A percentile compares a stretch with the other conserved stretches of the same genome.
phyloP scores from a whole-genome alignment of 2,888 invertebrate species.

The Anticlea derivata region DNA sequence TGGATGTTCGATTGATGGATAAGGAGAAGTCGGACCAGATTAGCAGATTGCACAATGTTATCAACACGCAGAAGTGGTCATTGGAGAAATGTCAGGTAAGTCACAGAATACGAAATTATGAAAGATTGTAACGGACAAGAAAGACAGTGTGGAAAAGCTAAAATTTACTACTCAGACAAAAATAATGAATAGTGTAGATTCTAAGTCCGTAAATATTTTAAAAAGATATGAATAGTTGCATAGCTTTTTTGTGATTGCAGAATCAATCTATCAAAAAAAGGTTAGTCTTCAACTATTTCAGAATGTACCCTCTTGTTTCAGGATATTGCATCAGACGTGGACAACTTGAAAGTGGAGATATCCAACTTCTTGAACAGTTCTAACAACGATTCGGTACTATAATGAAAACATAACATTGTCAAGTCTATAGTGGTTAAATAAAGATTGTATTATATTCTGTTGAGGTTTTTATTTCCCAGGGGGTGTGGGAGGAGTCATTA shows the following conservation, averaged over 20 bases:
- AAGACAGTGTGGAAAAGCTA: no score
- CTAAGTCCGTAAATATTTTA: no score
- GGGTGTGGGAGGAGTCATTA: conserved; percentile 64
- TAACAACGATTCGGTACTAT: conserved; percentile 75
- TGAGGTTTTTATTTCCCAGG: conserved; percentile 45
- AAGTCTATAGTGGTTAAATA: conserved; percentile 6
- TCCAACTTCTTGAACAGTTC: conserved; percentile 67
- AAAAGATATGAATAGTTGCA: no score
- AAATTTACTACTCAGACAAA: no score
- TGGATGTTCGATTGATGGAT: conserved; percentile 62
- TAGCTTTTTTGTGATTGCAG: no score
- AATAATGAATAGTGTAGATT: no score
- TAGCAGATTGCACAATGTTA: conserved; percentile 49
- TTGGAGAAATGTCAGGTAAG: conserved; percentile 60
- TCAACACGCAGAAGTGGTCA: conserved; percentile 58
- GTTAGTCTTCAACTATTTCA: no score
- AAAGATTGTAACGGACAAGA: no score
- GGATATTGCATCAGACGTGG: conserved; percentile 69
- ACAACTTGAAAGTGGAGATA: conserved; percentile 69
- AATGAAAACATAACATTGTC: background rate
- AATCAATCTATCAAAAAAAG: no score
- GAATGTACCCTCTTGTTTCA: conserved; percentile 39
- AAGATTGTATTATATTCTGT: conserved; percentile 19
- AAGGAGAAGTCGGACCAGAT: conserved; percentile 55
- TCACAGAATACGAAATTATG: no score